Base-by-base conservation (phyloP, 2,797 vertebrate species). In the Mormyrops attenuatus region DNA sequence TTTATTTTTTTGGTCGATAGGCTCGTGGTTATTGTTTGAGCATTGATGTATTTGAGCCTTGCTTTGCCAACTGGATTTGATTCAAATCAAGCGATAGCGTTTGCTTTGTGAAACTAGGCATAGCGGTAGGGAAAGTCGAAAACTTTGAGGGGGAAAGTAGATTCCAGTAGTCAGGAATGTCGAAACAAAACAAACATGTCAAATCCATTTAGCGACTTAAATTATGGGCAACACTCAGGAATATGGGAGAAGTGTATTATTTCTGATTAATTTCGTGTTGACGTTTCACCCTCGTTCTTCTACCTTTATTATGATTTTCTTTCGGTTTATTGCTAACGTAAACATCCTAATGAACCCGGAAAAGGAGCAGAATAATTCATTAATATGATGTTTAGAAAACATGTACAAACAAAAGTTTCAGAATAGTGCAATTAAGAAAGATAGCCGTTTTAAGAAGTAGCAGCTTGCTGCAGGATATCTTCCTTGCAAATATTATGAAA, bases 171-270 rank as follows among this genome's bases (percentile, higher is more conserved):
- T 96, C 93, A 92, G 92, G 94, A 94, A 94, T 95, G 94, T 92
- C 91, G 89, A 94, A 95, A 89, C 92, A 96, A 95, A 96, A 96
- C 94, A 96, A 96, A 96, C 95, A 95, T 93, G 94, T 95, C 95
- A 94, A 93, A 92, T 88, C 90, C 92, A 91, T 94, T 96, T 94
- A 94, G 92, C 22, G 50, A 91, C 91, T 91, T 91, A 91, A 90
- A 91, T 20, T 90, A 90, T 91, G 85, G 93, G 92, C 93, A 91
- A 88, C 91, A 84, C 87, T 91, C 90, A 41, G 17, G 92, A 92
- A 90, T 91, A 85, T 89, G 66, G 17, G 77, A 85, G 69, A 38
- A 73, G 87, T 63, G n/a, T 66, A 85, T 88, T 88, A 88, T 85
- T 60, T 85, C 87, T 66, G 94, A 95, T 93, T 95, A 94, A 95